These are phyloP conservation scores for Podiceps cristatus DNA, from an alignment of 2,113 vertebrate genomes.

Conservation along the genomic window DNA sequence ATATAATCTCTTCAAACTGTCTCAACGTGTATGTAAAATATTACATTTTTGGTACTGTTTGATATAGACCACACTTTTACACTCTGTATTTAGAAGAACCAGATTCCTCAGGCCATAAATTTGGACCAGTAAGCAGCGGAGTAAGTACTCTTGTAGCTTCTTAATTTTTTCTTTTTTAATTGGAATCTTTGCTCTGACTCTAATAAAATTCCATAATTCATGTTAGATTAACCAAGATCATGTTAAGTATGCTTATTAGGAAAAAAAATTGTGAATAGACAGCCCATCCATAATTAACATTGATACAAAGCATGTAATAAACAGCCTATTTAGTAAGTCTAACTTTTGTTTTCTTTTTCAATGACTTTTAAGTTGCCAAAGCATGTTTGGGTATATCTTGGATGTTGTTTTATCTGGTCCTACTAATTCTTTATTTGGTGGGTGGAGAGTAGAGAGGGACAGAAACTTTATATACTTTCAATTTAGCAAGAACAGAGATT, in stretches of 20 bases:
- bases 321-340: not conserved
- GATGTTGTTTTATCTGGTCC: not conserved
- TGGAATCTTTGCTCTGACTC: not conserved
- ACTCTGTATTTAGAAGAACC: conserved; percentile 98
- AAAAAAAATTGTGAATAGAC: not conserved
- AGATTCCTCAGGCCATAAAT: conserved; percentile 86
- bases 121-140: conserved; percentile 87
- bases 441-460: no score
- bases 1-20: conserved; percentile 68
- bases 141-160: conserved; percentile 76
- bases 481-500: not conserved
- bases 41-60: conserved; percentile 87
- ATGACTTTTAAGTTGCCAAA: not conserved
- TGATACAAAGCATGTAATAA: not conserved
- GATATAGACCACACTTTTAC: conserved; percentile 95
- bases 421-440: not conserved
- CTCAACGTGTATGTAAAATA: conserved; percentile 81
- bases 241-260: not conserved
- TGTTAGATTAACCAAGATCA: not conserved
- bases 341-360: not conserved
- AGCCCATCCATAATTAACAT: not conserved
- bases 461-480: not conserved
- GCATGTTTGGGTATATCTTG: not conserved
- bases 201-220: not conserved
- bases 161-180: not conserved